Evolutionary conservation across 2,797 vertebrate genomes (phyloP), one percentile per base, ranked within the genome.

Genomic region (Phataginus tetradactyla): DNA sequence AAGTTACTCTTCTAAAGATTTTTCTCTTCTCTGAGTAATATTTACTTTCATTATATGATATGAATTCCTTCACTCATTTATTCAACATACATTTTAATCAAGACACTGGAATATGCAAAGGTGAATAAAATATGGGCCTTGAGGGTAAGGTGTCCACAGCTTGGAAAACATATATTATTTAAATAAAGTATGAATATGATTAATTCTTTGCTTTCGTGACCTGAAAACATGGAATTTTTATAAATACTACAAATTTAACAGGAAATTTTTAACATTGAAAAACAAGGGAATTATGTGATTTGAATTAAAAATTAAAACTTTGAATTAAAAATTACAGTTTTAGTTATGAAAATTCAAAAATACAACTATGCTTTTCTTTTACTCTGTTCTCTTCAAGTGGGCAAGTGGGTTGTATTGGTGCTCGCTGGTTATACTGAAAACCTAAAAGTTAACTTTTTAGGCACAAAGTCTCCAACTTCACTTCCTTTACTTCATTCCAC

Each of bases 41-140:
- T 68, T 75, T 87, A 63, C 10, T 72, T 71, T 72, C 42, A 66
- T 95, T 68, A 72, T 77, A 95, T 84, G 57, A 78, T 51, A 42
- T 63, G 17, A 95, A 92, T 63, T 90, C 5, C 90, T 79, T 87
- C n/a, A 79, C 32, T 55, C 27, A 53, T 86, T 90, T 90, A 90
- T 37, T 94, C 49, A 87, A 42, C 27, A 92, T 59, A 53, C 3
- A 71, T 49, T 80, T 91, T 93, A 92, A 39, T 69, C 21, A 90
- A 49, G 61, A 37, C 6, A 34, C 2, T 63, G 17, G 25, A 63
- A 83, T 81, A 89, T 51, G 7, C 2, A 84, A 95, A 81, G 27
- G 71, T 87, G 34, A 90, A 68, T 81, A 66, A 91, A 93, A 90
- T 75, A 86, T 18, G 23, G 57, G 5, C 23, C 71, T 5, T 81